phyloP scores from a whole-genome alignment of 1,140 invertebrate species.

The Oreohelix idahoensis region DNA sequence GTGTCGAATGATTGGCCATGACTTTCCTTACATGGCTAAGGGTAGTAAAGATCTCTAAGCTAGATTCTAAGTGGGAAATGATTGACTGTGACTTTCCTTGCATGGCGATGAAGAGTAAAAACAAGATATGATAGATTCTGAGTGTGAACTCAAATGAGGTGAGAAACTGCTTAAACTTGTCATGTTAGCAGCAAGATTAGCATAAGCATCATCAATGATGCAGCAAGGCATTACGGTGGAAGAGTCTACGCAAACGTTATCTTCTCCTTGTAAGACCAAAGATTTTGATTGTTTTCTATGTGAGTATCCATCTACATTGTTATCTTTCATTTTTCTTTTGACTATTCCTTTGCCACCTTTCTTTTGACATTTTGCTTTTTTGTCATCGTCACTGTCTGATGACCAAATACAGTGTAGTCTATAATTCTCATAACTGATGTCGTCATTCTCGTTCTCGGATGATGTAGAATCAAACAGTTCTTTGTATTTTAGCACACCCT shows the following conservation, averaged over 20 bases:
- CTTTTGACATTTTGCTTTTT: not conserved
- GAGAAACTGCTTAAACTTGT: not conserved
- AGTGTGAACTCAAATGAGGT: not conserved
- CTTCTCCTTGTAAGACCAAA: no score
- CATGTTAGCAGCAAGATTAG: not conserved
- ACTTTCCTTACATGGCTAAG: no score
- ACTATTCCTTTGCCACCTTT: conserved; percentile 6
- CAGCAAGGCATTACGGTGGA: not conserved
- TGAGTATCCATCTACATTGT: not conserved
- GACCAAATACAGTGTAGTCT: not conserved
- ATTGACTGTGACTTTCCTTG: no score
- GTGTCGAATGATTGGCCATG: no score
- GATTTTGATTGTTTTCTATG: not conserved
- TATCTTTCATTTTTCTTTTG: not conserved
- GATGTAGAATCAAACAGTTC: no score
- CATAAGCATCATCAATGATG: not conserved
- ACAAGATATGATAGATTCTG: no score
- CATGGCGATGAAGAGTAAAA: no score
- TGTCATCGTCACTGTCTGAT: not conserved
- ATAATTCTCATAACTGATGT: not conserved
- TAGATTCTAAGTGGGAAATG: no score
- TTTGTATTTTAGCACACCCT: no score
- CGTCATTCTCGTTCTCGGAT: no score
- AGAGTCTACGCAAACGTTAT: no score
- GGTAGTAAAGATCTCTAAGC: no score